Conservation (phyloP, 2,888 invertebrate species). For the Heliconius aoede region DNA sequence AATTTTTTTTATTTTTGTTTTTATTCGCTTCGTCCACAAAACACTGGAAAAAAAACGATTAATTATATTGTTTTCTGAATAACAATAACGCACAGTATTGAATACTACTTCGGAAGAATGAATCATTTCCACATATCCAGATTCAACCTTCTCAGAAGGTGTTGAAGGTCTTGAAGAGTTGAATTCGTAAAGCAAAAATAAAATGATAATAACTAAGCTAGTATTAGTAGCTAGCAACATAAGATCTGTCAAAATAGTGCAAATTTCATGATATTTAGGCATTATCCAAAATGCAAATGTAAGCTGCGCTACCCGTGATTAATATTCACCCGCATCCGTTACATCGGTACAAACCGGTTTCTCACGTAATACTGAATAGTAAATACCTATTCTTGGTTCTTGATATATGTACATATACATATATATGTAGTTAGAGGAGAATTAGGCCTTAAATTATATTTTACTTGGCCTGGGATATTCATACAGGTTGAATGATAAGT, state of each 20-base stretch:
- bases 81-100: too few species aligned
- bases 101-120: too few species aligned
- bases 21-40: too few species aligned
- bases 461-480: too few species aligned
- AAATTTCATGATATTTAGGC: conserved; percentile 6
- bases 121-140: too few species aligned
- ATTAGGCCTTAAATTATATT: neutral
- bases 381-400: conserved; percentile 7
- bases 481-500: too few species aligned
- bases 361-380: conserved; percentile 19
- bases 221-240: neutral
- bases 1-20: too few species aligned
- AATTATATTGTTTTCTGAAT: too few species aligned
- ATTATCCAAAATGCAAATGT: conserved; percentile 20
- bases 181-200: too few species aligned
- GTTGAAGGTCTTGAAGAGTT: too few species aligned
- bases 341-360: conserved; percentile 23
- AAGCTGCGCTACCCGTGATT: conserved; percentile 13
- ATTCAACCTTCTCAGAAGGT: too few species aligned
- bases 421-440: neutral
- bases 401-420: conserved; percentile 3
- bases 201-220: neutral
- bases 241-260: neutral
- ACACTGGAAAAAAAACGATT: too few species aligned
- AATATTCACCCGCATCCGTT: conserved; percentile 22